Percentiles rank a stretch among this genome's conserved stretches.
Conservation (phyloP, 2,888 invertebrate genomes). For the Amphipoea oculea region DNA sequence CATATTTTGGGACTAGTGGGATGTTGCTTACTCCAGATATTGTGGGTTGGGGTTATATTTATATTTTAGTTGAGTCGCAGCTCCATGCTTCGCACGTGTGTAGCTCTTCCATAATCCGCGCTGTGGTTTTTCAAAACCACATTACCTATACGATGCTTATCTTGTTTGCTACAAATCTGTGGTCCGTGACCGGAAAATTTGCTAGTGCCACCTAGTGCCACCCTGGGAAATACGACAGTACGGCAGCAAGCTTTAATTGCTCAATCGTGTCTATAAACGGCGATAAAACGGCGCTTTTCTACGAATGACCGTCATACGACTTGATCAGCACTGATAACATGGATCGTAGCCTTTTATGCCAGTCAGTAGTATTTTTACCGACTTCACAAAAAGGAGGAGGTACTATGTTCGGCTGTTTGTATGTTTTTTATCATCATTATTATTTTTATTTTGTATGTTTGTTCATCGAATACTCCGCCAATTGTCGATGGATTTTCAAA, state of each 20-base stretch:
- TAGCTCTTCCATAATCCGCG: not conserved
- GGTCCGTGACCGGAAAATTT: not conserved
- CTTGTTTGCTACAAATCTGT: not conserved
- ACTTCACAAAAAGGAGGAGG: no score
- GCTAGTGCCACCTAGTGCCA: not conserved
- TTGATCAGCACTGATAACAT: constrained; percentile 7
- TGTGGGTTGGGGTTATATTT: not conserved
- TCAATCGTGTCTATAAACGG: constrained; percentile 29
- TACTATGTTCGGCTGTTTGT: no score
- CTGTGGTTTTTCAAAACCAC: not conserved
- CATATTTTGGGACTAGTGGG: not conserved
- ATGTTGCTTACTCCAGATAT: not conserved
- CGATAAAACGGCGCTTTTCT: constrained; percentile 13
- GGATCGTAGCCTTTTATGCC: not conserved
- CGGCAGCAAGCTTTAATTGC: constrained; percentile 17
- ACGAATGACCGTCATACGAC: not conserved
- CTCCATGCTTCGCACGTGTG: no score
- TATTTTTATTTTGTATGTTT: no score
- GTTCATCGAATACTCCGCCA: no score
- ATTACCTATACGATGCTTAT: not conserved
- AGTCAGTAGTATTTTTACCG: not conserved
- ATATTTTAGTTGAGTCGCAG: not conserved
- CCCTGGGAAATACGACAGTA: constrained; percentile 7
- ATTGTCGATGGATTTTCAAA: no score
- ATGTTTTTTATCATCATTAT: no score